Base-by-base conservation (phyloP, 2,888 invertebrate species). In the Philereme transversata region DNA sequence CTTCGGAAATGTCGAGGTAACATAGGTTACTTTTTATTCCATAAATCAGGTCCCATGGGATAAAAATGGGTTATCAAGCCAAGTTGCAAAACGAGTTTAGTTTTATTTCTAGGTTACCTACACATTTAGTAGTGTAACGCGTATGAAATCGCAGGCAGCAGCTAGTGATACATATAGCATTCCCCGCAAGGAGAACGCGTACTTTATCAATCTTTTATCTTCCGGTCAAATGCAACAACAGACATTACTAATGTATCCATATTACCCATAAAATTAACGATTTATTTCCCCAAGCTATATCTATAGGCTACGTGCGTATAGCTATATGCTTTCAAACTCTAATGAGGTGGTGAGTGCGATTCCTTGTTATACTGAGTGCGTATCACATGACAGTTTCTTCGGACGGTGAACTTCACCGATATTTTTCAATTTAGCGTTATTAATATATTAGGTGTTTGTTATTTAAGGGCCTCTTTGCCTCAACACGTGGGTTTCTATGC, bases 271-370 rank as follows among this genome's bases (percentile, higher is more conserved):
- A 50, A 45, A 40, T 41, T 10, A 51, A 55, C 47, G 36, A 43
- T 52, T 60, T 51, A 50, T 60, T 50, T 52, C 60, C 60, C 57
- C 10, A 58, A 22, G 48, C 43, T 51, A 43, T 43, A 55, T 45
- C 22, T 9, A 33, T 47, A 57, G 33, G 44, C 47, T 47, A 43
- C 46, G 43, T 36, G 53, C 38, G 49, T 40, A 46, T 7, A 53
- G 3, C 11, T 48, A 49, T 35, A 47, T 70, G 73, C 77, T 80
- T 73, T 79, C 79, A 77, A 80, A 78, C 72, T 69, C 70, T 78
- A 78, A 80, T 79, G 79, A 79, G 78, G 66, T 65, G 51, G 66
- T 64, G 76, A 81, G 80, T 81, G 80, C 78, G 64, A 72, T 80
- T 80, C 72, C 81, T 72, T 79, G 79, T 79, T 52, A 61, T 55